A percentile compares a stretch with the other conserved stretches of the same genome.
Conservation (phyloP, 2,797 vertebrate species). For the Cyclopterus lumpus region DNA sequence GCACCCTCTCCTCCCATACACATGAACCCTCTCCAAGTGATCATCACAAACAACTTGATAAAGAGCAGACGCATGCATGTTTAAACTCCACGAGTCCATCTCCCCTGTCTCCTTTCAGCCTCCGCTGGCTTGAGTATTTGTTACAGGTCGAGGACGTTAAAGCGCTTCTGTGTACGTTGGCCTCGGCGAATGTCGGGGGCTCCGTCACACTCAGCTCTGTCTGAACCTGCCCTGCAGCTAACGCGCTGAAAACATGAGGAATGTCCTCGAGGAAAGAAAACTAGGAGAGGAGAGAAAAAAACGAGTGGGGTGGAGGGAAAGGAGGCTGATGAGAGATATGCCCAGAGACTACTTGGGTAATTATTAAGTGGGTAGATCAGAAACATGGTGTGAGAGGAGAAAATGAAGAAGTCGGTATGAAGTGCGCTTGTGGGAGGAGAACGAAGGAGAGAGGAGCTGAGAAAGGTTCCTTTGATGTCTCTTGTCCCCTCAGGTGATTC, state of each 20-base stretch:
- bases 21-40: constrained; percentile 8
- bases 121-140: constrained; percentile 23
- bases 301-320: not conserved
- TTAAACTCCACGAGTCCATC: constrained; percentile 7
- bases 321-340: constrained; percentile 9
- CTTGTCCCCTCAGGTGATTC: constrained; percentile 82
- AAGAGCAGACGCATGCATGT: constrained; percentile 14
- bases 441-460: constrained; percentile 31
- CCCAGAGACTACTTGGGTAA: constrained; percentile 43
- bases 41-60: constrained; percentile 35
- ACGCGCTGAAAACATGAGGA: constrained; percentile 54
- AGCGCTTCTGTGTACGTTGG: constrained; percentile 33
- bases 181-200: constrained; percentile 42
- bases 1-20: constrained; percentile 6
- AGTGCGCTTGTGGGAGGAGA: constrained; percentile 43
- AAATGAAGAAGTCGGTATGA: constrained; percentile 45
- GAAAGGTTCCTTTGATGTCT: constrained; percentile 80
- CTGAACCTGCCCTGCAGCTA: constrained; percentile 63
- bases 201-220: constrained; percentile 48
- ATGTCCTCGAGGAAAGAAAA: constrained; percentile 31
- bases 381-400: constrained; percentile 34
- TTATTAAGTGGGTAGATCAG: constrained; percentile 50
- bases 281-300: not conserved
- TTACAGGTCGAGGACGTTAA: constrained; percentile 58
- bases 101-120: constrained; percentile 14